Percentiles rank a stretch among this genome's conserved stretches.
These are phyloP conservation scores for Tamandua tetradactyla DNA, from an alignment of 2,797 vertebrate genomes.

Conservation along the genomic window DNA sequence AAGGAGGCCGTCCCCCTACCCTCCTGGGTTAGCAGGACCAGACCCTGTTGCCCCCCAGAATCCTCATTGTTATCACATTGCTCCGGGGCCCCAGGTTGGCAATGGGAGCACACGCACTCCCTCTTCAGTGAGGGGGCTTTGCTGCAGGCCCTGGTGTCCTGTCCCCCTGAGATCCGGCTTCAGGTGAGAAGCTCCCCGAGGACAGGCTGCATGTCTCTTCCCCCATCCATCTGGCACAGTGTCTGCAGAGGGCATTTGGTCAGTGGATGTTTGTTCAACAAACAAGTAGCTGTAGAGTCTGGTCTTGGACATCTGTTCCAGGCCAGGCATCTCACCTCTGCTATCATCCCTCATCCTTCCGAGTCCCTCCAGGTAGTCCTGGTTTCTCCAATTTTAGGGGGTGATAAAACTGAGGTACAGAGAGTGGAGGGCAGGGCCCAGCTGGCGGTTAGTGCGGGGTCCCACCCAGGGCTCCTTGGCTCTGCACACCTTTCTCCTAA, in stretches of 20 bases:
- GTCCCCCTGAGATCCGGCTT: background rate
- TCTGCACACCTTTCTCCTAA: accelerated
- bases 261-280: background rate
- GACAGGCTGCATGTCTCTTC: background rate
- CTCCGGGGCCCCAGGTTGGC: background rate
- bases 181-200: too few species aligned
- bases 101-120: background rate
- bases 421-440: background rate
- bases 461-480: accelerated
- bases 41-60: background rate
- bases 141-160: background rate
- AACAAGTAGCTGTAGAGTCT: background rate
- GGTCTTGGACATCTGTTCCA: background rate
- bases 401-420: background rate
- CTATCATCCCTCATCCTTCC: background rate
- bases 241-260: background rate
- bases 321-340: background rate
- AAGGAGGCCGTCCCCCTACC: background rate
- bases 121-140: background rate
- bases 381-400: background rate
- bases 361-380: background rate
- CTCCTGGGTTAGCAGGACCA: background rate
- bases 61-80: background rate
- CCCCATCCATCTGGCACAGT: accelerated
- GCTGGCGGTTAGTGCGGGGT: background rate